Evolutionary conservation across 2,888 invertebrate genomes (phyloP).

Genomic region (Taphrorychus bicolor): DNA sequence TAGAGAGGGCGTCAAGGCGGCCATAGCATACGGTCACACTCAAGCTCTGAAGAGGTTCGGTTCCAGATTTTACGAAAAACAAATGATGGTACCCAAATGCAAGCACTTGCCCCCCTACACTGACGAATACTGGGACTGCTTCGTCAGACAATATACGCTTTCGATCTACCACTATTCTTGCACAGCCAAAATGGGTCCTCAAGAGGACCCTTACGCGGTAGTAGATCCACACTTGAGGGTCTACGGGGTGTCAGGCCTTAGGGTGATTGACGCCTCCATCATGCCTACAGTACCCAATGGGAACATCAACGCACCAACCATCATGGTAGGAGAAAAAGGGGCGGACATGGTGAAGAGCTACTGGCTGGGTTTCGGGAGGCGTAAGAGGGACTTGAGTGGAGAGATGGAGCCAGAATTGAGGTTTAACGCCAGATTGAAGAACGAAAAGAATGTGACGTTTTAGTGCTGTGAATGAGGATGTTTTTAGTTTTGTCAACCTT

Average conservation of each 20-base stretch:
- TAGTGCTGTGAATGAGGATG: too few species aligned
- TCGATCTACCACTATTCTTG: constrained; percentile 88
- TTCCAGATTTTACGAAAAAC: constrained; percentile 75
- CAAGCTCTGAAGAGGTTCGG: constrained; percentile 80
- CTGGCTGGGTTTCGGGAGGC: constrained; percentile 42
- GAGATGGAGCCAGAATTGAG: constrained; percentile 30
- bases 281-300: constrained; percentile 89
- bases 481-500: too few species aligned
- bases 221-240: constrained; percentile 80
- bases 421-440: constrained; percentile 45
- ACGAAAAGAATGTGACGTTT: constrained; percentile 32
- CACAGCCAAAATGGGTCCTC: constrained; percentile 85
- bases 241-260: constrained; percentile 68
- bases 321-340: constrained; percentile 89
- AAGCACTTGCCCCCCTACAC: constrained; percentile 78
- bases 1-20: constrained; percentile 86
- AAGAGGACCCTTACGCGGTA: constrained; percentile 78
- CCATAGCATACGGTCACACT: constrained; percentile 81
- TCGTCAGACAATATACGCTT: constrained; percentile 83
- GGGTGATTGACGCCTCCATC: constrained; percentile 87
- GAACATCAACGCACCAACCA: constrained; percentile 85
- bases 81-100: constrained; percentile 74
- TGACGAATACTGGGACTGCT: constrained; percentile 89
- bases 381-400: constrained; percentile 39
- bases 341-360: constrained; percentile 78